Evolutionary conservation across 2,888 invertebrate genomes (phyloP).

Genomic region (Pristionchus fissidentatus): DNA sequence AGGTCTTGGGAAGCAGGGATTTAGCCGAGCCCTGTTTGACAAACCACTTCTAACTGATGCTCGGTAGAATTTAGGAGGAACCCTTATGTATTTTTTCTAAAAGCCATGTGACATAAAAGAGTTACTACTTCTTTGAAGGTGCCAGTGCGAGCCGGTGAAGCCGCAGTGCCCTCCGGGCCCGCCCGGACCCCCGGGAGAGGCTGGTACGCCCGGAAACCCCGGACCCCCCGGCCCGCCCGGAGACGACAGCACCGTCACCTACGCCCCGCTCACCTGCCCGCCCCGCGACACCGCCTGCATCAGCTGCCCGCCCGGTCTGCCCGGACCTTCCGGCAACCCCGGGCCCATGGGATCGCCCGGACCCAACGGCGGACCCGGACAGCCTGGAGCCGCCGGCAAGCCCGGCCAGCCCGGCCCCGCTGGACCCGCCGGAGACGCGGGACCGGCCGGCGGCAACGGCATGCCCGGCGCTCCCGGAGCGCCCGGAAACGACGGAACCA

Average conservation of each 20-base stretch:
- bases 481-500: conserved; percentile 49
- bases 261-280: conserved; percentile 60
- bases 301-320: conserved; percentile 60
- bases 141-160: conserved; percentile 67
- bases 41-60: too few relatives aligned
- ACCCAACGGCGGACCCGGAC: conserved; percentile 57
- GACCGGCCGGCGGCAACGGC: conserved; percentile 52
- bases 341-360: conserved; percentile 49
- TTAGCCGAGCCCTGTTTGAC: too few relatives aligned
- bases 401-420: conserved; percentile 56
- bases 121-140: conserved; percentile 38
- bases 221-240: conserved; percentile 61
- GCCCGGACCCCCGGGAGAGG: conserved; percentile 64
- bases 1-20: too few relatives aligned
- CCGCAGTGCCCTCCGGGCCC: conserved; percentile 65
- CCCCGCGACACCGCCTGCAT: conserved; percentile 58
- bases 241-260: conserved; percentile 61
- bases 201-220: conserved; percentile 63
- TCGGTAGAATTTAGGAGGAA: too few relatives aligned
- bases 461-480: conserved; percentile 52
- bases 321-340: conserved; percentile 58
- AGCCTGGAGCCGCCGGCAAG: conserved; percentile 56
- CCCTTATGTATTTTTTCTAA: too few relatives aligned
- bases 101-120: too few relatives aligned
- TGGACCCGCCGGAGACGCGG: conserved; percentile 58